phyloP scores from a whole-genome alignment of 35 echinoderm and acorn worm genomes.

The Amphiura filiformis region DNA sequence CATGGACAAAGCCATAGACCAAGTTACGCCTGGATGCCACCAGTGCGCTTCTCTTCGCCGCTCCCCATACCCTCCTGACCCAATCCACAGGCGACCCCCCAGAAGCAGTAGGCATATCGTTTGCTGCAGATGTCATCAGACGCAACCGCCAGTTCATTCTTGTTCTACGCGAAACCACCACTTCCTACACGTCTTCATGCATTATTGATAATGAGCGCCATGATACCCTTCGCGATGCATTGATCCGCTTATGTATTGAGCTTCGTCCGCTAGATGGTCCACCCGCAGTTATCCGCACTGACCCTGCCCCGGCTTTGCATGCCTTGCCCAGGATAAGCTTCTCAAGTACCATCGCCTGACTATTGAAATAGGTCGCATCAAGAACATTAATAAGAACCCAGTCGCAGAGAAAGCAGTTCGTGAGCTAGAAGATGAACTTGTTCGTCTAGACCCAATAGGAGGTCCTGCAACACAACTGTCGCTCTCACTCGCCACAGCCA shows the following conservation, averaged over 20 bases:
- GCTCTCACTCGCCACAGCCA: no score
- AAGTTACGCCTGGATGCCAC: no score
- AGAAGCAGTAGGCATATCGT: conserved; percentile 38
- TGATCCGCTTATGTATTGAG: conserved; percentile 24
- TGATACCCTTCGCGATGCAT: conserved; percentile 30
- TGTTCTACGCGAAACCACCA: conserved; percentile 46
- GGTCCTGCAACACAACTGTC: conserved; percentile 27
- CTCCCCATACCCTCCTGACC: not conserved
- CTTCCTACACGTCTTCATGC: conserved; percentile 8
- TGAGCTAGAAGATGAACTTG: conserved; percentile 60
- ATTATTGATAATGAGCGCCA: conserved; percentile 41
- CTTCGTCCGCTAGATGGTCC: conserved; percentile 57
- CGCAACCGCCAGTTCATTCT: conserved; percentile 55
- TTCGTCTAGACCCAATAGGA: conserved; percentile 22
- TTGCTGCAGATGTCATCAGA: conserved; percentile 61
- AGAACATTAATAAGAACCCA: conserved; percentile 73
- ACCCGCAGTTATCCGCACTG: conserved; percentile 55
- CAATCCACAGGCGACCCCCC: conserved; percentile 45
- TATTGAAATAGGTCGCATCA: conserved; percentile 50
- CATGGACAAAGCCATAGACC: no score
- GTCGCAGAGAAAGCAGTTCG: conserved; percentile 59
- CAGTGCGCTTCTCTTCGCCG: conserved; percentile 25
- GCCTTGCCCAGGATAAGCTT: not conserved
- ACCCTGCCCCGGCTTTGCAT: conserved; percentile 48
- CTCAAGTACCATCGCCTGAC: conserved; percentile 36